Evolutionary conservation across 2,113 vertebrate genomes (phyloP), one percentile per base, ranked within the genome.

Genomic region (Mus pahari): DNA sequence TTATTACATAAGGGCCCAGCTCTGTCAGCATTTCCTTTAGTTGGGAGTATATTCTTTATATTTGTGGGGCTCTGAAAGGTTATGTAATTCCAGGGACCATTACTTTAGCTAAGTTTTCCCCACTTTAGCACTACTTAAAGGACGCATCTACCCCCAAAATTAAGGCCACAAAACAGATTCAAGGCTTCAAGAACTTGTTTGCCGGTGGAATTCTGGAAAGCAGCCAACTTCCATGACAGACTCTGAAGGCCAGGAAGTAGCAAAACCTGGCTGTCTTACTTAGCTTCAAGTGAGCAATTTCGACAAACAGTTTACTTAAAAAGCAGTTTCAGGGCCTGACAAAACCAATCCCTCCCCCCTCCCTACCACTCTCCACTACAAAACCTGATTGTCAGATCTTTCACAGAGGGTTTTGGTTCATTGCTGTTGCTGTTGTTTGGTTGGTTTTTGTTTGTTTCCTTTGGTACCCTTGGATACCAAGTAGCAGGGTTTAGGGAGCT

Each of bases 1-100:
- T 96, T 68, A 6, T 58, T n/a, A 84, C 5, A 33, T 73, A 24
- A 64, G 17, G 7, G 8, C 55, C 22, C n/a, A 8, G 55, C 36
- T 92, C 39, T 60, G 66, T 84, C 50, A 91, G 16, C 20, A 79
- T 89, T 97, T 84, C 53, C 53, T 74, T 77, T 78, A 83, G 45
- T 19, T 93, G n/a, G 19, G 26, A 19, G 31, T 92, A 58, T 48
- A 87, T 83, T 92, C 33, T 71, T 94, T 92, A 74, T 71, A 91
- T 88, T 78, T 84, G 5, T 50, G 87, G 70, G 50, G 42, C 20
- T 92, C 75, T 70, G 42, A 90, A 17, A 90, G n/a, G 53, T 64
- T 92, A 39, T 53, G 0, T 50, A 71, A 86, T 77, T 95, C 55
- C 91, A 36, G 31, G 28, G 53, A 68, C 86, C 60, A 73, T 87